Evolutionary conservation across 1,140 invertebrate genomes (phyloP).

Genomic region (Euwallacea similis): DNA sequence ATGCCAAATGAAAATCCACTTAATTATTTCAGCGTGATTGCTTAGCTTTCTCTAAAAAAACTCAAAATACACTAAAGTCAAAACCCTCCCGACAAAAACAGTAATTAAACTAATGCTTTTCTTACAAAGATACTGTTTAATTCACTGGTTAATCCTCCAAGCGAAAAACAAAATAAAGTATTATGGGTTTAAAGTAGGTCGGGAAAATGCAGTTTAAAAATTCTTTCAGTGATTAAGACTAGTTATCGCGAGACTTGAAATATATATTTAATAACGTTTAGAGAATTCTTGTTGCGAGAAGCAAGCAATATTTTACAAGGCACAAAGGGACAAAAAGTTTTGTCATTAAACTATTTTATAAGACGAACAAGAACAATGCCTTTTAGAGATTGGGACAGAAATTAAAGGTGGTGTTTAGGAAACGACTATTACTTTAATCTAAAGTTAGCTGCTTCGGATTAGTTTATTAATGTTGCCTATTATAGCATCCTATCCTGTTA

Average conservation of each 20-base stretch:
- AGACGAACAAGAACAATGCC: conserved; percentile 20
- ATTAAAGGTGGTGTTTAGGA: conserved; percentile 4
- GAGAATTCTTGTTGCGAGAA: conserved; percentile 18
- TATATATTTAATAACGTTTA: conserved; percentile 22
- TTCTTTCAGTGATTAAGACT: conserved; percentile 15
- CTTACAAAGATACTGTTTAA: not conserved
- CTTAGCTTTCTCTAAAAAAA: too few relatives aligned
- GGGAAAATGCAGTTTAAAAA: conserved; percentile 9
- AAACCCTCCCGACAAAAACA: too few relatives aligned
- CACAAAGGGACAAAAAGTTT: conserved; percentile 24
- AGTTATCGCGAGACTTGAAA: conserved; percentile 16
- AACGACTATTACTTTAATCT: not conserved
- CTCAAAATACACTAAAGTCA: too few relatives aligned
- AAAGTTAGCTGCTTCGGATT: not conserved
- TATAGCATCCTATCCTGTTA: too few relatives aligned
- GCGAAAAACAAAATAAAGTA: conserved; percentile 4
- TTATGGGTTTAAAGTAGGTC: conserved; percentile 1
- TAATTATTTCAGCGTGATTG: too few relatives aligned
- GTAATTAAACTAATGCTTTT: not conserved
- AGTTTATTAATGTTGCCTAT: too few relatives aligned
- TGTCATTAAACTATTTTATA: conserved; percentile 23
- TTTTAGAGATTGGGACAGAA: not conserved
- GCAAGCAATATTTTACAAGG: conserved; percentile 17
- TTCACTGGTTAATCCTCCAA: not conserved
- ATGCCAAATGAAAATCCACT: too few relatives aligned